Conservation (phyloP, 2,888 invertebrate genomes). For the Pachliopta kotzebuea region DNA sequence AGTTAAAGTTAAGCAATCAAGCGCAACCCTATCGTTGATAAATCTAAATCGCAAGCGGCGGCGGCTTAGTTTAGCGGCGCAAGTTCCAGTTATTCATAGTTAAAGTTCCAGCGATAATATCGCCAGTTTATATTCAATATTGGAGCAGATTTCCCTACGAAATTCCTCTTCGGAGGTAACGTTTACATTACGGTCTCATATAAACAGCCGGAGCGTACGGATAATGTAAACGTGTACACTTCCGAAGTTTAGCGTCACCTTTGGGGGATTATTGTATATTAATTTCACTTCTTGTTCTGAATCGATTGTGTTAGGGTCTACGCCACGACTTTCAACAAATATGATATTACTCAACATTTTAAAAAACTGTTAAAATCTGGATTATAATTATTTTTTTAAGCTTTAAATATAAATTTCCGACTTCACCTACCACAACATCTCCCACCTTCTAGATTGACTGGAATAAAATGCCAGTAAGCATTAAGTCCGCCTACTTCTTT, state of each 20-base stretch:
- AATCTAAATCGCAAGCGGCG: slow-evolving; percentile 27
- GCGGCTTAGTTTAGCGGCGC: slow-evolving; percentile 16
- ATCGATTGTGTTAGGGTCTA: no score
- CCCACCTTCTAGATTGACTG: no score
- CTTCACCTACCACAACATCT: no score
- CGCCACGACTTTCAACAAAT: no score
- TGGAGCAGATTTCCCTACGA: slow-evolving; percentile 35
- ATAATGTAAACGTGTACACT: slow-evolving; percentile 7
- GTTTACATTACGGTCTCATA: slow-evolving; percentile 14
- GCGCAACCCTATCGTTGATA: slow-evolving; percentile 27
- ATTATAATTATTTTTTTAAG: no score
- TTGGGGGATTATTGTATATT: background rate
- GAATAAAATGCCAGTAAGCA: no score
- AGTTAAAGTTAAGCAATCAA: slow-evolving; percentile 28
- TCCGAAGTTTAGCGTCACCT: slow-evolving; percentile 14
- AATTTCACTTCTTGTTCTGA: background rate
- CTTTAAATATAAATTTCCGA: no score
- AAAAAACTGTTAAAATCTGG: no score
- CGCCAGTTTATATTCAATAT: slow-evolving; percentile 39
- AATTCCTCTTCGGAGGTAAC: slow-evolving; percentile 11
- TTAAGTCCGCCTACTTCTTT: no score
- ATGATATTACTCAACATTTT: no score
- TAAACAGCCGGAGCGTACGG: slow-evolving; percentile 3
- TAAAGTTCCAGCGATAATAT: slow-evolving; percentile 39
- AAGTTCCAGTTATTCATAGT: slow-evolving; percentile 38